These are phyloP conservation scores for Thalassoma bifasciatum DNA, from an alignment of 2,113 vertebrate genomes.

Conservation along the genomic window DNA sequence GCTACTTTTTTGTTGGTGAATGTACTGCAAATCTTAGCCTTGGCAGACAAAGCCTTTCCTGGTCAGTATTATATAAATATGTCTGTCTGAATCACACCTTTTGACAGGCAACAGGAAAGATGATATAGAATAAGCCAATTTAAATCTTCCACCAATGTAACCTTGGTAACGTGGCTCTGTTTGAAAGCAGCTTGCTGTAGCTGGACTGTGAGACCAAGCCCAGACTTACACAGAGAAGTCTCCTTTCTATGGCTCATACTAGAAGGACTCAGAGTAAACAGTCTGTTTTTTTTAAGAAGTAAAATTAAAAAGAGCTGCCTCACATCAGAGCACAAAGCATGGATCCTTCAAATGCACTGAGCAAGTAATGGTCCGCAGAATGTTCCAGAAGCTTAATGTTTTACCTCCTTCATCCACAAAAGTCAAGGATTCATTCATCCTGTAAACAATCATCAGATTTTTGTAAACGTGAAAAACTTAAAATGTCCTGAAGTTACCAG, in stretches of 20 bases:
- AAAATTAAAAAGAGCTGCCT: neutral
- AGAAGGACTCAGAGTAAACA: constrained; percentile 11
- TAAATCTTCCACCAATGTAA: neutral
- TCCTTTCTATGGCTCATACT: neutral
- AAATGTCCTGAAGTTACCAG: neutral
- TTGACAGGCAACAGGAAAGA: no score
- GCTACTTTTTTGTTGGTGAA: no score
- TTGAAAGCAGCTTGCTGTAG: constrained; percentile 22
- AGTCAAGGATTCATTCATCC: constrained; percentile 2
- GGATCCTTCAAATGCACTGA: no score
- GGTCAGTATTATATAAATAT: no score
- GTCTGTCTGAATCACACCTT: no score
- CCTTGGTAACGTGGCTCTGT: neutral
- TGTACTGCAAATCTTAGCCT: no score
- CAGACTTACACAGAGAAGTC: neutral
- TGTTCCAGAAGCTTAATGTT: neutral
- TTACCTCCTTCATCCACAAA: no score
- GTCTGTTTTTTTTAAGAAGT: constrained; percentile 3
- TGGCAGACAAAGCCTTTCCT: no score
- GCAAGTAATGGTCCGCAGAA: no score
- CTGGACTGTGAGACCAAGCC: neutral
- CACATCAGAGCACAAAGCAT: neutral
- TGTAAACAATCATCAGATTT: neutral
- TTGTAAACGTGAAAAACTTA: constrained; percentile 32
- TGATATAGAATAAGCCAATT: neutral